A percentile compares a stretch with the other conserved stretches of the same genome.
Evolutionary conservation across 2,797 vertebrate genomes (phyloP).

Genomic region (Scyliorhinus canicula): DNA sequence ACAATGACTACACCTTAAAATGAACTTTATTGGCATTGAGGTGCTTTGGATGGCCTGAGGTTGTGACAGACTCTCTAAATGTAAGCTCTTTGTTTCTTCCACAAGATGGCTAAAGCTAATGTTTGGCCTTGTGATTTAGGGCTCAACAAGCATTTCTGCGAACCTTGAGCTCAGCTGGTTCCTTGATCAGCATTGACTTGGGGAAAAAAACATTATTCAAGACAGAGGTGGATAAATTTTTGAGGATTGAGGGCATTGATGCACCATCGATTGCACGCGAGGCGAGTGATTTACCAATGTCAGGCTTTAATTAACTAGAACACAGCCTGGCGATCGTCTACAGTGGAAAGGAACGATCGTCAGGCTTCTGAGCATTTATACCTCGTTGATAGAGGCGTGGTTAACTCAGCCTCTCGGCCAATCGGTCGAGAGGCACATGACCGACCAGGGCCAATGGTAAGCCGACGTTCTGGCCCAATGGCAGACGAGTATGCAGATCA

Average conservation of each 20-base stretch:
- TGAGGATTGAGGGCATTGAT: not conserved
- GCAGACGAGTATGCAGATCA: too few relatives aligned
- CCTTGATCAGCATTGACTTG: not conserved
- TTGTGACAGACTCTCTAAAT: not conserved
- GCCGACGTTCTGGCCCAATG: too few relatives aligned
- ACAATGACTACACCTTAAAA: not conserved
- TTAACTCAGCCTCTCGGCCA: too few relatives aligned
- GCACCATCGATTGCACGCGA: too few relatives aligned
- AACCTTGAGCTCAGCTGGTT: not conserved
- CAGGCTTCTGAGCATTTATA: too few relatives aligned
- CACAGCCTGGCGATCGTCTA: too few relatives aligned
- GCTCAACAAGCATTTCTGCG: not conserved
- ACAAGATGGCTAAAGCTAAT: not conserved
- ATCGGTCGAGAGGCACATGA: too few relatives aligned
- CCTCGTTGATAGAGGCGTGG: too few relatives aligned
- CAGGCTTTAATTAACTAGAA: too few relatives aligned
- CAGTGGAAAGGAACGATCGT: too few relatives aligned
- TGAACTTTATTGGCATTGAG: not conserved
- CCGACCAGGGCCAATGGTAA: too few relatives aligned
- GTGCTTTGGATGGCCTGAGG: not conserved
- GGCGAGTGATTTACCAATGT: too few relatives aligned
- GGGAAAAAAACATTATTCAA: not conserved
- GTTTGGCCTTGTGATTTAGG: not conserved
- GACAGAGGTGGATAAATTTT: not conserved
- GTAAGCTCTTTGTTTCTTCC: not conserved